These are phyloP conservation scores for Callinectes sapidus DNA, from an alignment of 2,888 invertebrate genomes.

Conservation along the genomic window DNA sequence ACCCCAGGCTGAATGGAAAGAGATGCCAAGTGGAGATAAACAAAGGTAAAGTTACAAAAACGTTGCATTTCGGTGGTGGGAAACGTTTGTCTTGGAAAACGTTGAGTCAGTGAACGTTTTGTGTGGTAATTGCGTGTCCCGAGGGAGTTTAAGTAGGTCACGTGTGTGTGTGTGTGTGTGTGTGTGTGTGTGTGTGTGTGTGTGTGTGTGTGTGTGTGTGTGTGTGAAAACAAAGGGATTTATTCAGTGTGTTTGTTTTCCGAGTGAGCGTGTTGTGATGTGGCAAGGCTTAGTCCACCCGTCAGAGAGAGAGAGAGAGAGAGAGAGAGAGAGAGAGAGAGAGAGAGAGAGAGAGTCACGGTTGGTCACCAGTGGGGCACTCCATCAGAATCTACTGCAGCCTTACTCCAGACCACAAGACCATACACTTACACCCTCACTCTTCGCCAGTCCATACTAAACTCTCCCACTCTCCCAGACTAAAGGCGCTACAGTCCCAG, in stretches of 20 bases:
- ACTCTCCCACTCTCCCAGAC: neutral
- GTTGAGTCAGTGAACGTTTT: constrained; percentile 6
- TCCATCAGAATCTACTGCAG: neutral
- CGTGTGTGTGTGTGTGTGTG: constrained; percentile 20
- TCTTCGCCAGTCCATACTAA: neutral
- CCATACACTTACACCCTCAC: neutral
- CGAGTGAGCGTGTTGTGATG: neutral
- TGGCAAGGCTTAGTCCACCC: neutral
- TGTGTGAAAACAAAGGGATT: neutral
- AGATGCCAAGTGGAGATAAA: neutral
- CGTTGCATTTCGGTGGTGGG: neutral
- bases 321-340: constrained; percentile 29
- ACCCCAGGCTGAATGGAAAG: neutral
- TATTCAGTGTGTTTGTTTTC: neutral
- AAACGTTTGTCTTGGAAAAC: neutral
- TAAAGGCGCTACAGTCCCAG: neutral
- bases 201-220: constrained; percentile 23
- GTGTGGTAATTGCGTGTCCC: neutral
- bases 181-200: constrained; percentile 19
- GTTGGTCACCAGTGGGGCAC: neutral
- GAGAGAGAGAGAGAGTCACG: neutral
- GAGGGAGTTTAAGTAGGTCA: neutral
- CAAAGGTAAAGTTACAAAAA: neutral
- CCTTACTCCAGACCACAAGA: neutral
- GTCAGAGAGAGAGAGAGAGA: neutral